A percentile compares a stretch with the other conserved stretches of the same genome.
Conservation (phyloP, 1,140 invertebrate species). For the Bombus haemorrhoidalis region DNA sequence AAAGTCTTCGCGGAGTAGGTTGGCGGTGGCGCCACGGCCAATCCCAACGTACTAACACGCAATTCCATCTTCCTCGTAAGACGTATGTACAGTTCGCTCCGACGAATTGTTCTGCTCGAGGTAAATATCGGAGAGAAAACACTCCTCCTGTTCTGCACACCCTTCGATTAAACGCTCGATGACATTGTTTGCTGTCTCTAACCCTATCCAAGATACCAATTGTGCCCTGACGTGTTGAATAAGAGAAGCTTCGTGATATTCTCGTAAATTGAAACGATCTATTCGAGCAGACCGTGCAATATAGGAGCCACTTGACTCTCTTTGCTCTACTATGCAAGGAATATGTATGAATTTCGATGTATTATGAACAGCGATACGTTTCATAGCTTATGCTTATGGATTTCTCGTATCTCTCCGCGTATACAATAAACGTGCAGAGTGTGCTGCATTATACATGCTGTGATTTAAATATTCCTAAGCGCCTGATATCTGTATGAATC, state of each 20-base stretch:
- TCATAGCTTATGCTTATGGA: not conserved
- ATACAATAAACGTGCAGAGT: not conserved
- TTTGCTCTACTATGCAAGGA: not conserved
- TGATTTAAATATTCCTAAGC: not conserved
- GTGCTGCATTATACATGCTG: not conserved
- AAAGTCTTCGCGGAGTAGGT: constrained; percentile 59
- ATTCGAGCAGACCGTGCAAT: constrained; percentile 15
- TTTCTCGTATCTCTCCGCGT: not conserved
- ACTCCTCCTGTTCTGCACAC: not conserved
- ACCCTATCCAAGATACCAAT: not conserved
- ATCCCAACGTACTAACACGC: constrained; percentile 66
- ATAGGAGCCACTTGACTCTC: not conserved
- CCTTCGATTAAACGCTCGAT: not conserved
- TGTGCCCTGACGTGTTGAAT: not conserved
- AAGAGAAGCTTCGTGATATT: not conserved
- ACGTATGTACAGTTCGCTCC: not conserved
- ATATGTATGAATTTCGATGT: constrained; percentile 10
- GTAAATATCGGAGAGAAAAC: not conserved
- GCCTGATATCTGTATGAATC: not conserved
- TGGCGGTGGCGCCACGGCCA: constrained; percentile 64
- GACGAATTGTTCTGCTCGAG: not conserved
- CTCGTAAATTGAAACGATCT: not conserved
- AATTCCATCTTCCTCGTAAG: constrained; percentile 34
- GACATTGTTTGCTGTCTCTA: not conserved
- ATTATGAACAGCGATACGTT: not conserved